These are phyloP conservation scores for Macaria liturata DNA, from an alignment of 2,888 invertebrate genomes.

Conservation along the genomic window DNA sequence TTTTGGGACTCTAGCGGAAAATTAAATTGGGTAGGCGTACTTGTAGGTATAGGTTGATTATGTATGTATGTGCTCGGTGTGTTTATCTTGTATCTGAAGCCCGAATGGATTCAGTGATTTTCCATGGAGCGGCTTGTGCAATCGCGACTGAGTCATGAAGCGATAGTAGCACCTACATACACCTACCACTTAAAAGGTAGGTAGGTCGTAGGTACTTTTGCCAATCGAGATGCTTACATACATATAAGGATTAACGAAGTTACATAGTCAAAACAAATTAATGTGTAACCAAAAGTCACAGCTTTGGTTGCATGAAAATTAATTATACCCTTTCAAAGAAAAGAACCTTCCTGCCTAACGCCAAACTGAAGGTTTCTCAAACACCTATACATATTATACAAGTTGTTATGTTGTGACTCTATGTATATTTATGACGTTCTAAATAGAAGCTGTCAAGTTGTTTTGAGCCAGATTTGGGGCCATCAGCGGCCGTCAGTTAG, in stretches of 20 bases:
- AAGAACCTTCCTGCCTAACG: too few relatives aligned
- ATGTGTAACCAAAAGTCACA: too few relatives aligned
- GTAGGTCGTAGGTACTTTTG: too few relatives aligned
- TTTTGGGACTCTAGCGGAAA: conserved; percentile 42
- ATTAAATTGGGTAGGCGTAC: conserved; percentile 40
- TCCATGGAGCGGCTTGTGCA: conserved; percentile 17
- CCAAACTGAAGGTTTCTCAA: background rate
- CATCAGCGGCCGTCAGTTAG: conserved; percentile 70
- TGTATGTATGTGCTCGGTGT: conserved; percentile 25
- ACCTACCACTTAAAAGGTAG: too few relatives aligned
- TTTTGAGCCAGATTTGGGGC: conserved; percentile 42
- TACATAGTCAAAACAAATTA: too few relatives aligned
- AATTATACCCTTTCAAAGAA: too few relatives aligned
- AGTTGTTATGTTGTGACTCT: conserved; percentile 4
- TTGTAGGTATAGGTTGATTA: conserved; percentile 15
- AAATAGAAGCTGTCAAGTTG: conserved; percentile 29
- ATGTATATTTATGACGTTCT: conserved; percentile 16
- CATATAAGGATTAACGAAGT: too few relatives aligned
- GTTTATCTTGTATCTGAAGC: conserved; percentile 23
- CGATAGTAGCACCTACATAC: conserved; percentile 2
- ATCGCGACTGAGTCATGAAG: conserved; percentile 10
- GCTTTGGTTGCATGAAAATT: too few relatives aligned
- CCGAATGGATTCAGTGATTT: conserved; percentile 22
- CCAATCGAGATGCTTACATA: too few relatives aligned
- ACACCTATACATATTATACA: background rate